Base-by-base conservation (phyloP, 2,113 vertebrate genomes). In the Phalacrocorax pelagicus region DNA sequence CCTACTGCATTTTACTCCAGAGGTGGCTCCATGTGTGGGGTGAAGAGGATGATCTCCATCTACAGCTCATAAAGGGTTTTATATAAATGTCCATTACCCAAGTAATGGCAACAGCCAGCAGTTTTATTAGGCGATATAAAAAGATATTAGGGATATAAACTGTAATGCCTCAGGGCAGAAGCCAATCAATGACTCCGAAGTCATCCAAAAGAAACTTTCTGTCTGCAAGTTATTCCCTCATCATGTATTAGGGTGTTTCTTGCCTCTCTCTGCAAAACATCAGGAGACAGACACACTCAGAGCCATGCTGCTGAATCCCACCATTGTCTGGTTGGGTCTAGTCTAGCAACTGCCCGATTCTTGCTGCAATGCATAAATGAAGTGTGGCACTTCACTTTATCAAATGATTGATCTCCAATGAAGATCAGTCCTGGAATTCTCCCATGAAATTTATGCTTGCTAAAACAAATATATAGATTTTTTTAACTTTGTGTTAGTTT, bases 121-220 rank as follows among this genome's bases (percentile, higher is more conserved):
- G 74, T 97, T 97, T 97, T 97, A 97, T 96, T 95, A 92, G 91
- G 93, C 66, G 87, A 92, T 96, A 96, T 97, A 97, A 97, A 97
- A 96, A 90, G 70, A 97, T 96, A 96, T 96, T 97, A 92, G 62
- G 26, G 89, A 90, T 96, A 97, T 97, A 97, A 97, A 97, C 81
- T 88, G 51, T 70, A 97, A 94, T 90, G 95, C 94, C 79, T 95
- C 71, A 95, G 78, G 86, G 93, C 91, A 97, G 74, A 96, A 97
- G 92, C 81, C 74, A 97, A 92, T 97, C 96, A 92, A 75, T 36
- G 87, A 57, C 81, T 92, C 42, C 81, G 72, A 8, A 91, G 54
- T 58, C 86, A 94, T 47, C 91, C 86, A 92, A 78, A 97, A 94
- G 63, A 94, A 97, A 95, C 58, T 92, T 97, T 85, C 66, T 94